Evolutionary conservation across 2,797 vertebrate species (phyloP), one percentile per base, ranked within the genome.

Genomic region (Lacerta viridis): DNA sequence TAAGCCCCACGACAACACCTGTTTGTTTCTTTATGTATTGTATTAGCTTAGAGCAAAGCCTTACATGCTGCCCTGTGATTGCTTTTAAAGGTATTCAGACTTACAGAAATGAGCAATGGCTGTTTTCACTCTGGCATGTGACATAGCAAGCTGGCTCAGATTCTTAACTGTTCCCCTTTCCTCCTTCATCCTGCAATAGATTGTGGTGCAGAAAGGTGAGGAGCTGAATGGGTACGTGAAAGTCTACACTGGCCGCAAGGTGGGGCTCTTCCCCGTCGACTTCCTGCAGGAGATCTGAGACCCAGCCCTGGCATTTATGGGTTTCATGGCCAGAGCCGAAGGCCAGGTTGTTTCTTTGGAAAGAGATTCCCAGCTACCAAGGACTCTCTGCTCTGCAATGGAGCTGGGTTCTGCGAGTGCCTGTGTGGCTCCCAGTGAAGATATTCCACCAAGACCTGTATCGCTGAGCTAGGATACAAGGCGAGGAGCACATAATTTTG

Each of bases 201-300:
- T 99, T 69, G 98, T 99, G 90, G 98, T 99, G 91, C 98, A 99
- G 97, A 99, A 99, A 93, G 98, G 98, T 0, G 98, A 99, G 77
- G 98, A 99, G 95, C 96, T 97, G 41, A 98, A 98, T 0, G 98
- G 98, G 64, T 98, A 98, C 86, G 97, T 99, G 88, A 99, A 98
- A 92, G 98, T 99, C 93, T 98, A 98, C 95, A 99, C 98, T 0
- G 98, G 98, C 83, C 97, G 98, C 74, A 99, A 99, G 95, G 97
- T 99, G 66, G 98, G 98, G 93, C 98, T 99, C 94, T 99, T 99
- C 86, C 98, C 98, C 0, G 92, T 97, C 17, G 95, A 99, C 96
- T 98, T 98, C 92, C 97, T 99, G 89, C 98, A 98, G 95, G 98
- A 99, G 96, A 98, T 99, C 95, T 98, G 97, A 98, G 90, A 7